Evolutionary conservation across 1,140 invertebrate species (phyloP), one percentile per base, ranked within the genome.

Genomic region (Caenorhabditis remanei): DNA sequence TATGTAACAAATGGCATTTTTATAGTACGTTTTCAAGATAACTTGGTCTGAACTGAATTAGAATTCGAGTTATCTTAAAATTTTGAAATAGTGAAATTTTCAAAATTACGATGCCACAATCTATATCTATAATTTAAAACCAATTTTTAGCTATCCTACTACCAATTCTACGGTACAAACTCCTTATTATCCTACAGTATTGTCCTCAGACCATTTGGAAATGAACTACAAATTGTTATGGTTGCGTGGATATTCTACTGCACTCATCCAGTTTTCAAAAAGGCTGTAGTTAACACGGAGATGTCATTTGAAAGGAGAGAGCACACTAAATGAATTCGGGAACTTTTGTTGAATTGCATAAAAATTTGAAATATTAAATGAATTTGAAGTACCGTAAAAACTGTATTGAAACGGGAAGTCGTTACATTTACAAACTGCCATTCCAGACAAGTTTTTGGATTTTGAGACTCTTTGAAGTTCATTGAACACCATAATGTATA

Each of bases 191-290:
- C 71, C 43, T 79, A 79, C n/a, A 79, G 43, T 41, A 50, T 53
- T 13, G 43, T 79, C 6, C n/a, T 79, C 21, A 46, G 71, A 5
- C 46, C 71, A 24, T 79, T 79, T 53, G 46, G 19, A 24, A 79
- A 79, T 50, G 71, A 79, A 14, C 71, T 79, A 24, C 71, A 79
- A 79, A 79, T 79, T 8, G 50, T 46, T 13, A 79, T 50, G 46
- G 46, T 79, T 24, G 43, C 71, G 0, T 79, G 71, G 71, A 50
- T 53, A 21, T 53, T 79, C 21, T 79, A 50, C 46, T 46, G 43
- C 11, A 79, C 46, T 50, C 71, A 79, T 79, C 71, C 71, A 11
- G 71, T 50, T 21, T 79, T 79, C 21, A 79, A 79, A n/a, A 50
- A 79, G 8, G 19, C 46, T 11, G 4, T 79, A 7, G 71, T 50